Evolutionary conservation across 2,888 invertebrate genomes (phyloP), one percentile per base, ranked within the genome.

Genomic region (Pegoplata infirma): DNA sequence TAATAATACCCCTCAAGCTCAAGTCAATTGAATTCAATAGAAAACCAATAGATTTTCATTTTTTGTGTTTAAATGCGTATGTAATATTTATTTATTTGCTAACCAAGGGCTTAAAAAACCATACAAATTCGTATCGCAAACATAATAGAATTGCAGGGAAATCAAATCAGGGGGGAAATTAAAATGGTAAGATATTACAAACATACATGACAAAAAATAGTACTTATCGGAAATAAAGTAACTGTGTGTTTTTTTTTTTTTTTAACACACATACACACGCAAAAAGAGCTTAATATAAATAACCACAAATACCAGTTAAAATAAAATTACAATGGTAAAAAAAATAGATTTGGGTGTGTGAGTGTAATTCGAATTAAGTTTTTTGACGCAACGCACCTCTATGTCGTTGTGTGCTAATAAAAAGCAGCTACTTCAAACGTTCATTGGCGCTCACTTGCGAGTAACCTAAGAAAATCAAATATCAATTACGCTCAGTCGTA

Each of bases 301-400:
- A 79, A 79, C 79, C 79, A 46, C 79, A 79, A 79, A 75, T 75
- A 75, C 75, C 71, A 61, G 79, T 79, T 75, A 67, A 71, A 75
- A 72, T 61, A 36, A 61, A 67, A 71, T 63, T 67, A 32, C 32
- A 32, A 32, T 10, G 3, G 32, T 1, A 32, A 32, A 7, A 3
- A 32, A 32, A 32, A 32, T 6, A 28, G 6, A 28, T n/a, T n/a
- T n/a, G n/a, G n/a, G n/a, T n/a, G n/a, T n/a, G n/a, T n/a, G n/a
- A n/a, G n/a, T n/a, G n/a, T n/a, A n/a, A n/a, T n/a, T n/a, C n/a
- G n/a, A n/a, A n/a, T n/a, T n/a, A n/a, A n/a, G n/a, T n/a, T n/a
- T n/a, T n/a, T n/a, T n/a, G n/a, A n/a, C n/a, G n/a, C n/a, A n/a
- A n/a, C n/a, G n/a, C n/a, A n/a, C n/a, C n/a, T n/a, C n/a, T n/a